phyloP scores from a whole-genome alignment of 2,797 vertebrate species.

The Darevskia mixta region DNA sequence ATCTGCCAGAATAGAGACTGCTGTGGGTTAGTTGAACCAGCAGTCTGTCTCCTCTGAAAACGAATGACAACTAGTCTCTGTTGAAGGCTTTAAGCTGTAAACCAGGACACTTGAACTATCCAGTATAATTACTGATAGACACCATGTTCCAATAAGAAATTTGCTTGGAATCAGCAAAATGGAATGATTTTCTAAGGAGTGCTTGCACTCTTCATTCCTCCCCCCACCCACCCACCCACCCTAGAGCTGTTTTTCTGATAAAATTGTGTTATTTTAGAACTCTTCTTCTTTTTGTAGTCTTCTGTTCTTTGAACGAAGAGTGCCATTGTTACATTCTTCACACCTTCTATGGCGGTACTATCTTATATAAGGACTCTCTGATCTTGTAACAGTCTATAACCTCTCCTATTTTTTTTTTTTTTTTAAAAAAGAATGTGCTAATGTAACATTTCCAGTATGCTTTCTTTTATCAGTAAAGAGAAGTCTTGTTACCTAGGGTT shows the following conservation, averaged over 20 bases:
- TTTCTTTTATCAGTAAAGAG: slow-evolving; percentile 59
- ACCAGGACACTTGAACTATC: slow-evolving; percentile 6
- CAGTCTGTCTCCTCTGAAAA: background rate
- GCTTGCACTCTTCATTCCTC: background rate
- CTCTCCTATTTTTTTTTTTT: background rate
- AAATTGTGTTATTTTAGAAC: background rate
- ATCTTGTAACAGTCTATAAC: background rate
- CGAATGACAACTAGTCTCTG: no score
- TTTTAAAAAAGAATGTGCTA: slow-evolving; percentile 13
- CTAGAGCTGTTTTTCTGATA: background rate
- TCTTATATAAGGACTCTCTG: slow-evolving; percentile 30
- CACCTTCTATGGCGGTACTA: background rate
- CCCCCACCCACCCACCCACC: no score
- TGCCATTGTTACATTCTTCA: slow-evolving; percentile 25
- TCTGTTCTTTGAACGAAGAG: background rate
- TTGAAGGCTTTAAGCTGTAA: slow-evolving; percentile 14
- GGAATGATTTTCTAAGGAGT: background rate
- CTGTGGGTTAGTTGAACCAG: background rate
- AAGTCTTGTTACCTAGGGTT: background rate
- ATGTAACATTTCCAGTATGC: slow-evolving; percentile 47
- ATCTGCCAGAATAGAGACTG: no score
- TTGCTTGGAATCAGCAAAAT: background rate
- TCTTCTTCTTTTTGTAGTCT: slow-evolving; percentile 17
- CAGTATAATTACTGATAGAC: background rate
- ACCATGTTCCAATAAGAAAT: slow-evolving; percentile 13